phyloP scores from a whole-genome alignment of 2,797 vertebrate genomes.

The Acipenser oxyrinchus region DNA sequence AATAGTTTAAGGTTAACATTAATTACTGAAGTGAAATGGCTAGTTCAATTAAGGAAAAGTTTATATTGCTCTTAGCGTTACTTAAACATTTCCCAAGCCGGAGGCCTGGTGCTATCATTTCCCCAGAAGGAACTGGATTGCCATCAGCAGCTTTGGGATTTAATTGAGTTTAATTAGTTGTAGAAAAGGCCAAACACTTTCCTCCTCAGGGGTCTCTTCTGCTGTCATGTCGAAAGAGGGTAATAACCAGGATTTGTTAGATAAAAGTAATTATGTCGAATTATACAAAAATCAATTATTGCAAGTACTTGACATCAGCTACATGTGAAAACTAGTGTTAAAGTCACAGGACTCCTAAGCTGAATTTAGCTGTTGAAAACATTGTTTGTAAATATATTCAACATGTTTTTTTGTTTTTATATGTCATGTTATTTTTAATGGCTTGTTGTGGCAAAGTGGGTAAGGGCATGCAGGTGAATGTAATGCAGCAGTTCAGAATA shows the following conservation, averaged over 20 bases:
- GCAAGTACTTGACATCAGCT: conserved; percentile 22
- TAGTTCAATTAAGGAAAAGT: conserved; percentile 22
- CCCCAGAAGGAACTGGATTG: conserved; percentile 12
- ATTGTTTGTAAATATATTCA: too few species aligned
- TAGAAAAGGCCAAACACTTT: conserved; percentile 21
- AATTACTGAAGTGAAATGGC: conserved; percentile 19
- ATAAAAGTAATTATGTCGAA: conserved; percentile 39
- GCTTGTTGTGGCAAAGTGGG: too few species aligned
- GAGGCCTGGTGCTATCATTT: background rate
- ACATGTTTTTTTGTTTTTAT: too few species aligned
- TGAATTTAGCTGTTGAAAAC: background rate
- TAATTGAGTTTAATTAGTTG: conserved; percentile 34
- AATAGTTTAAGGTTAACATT: conserved; percentile 19
- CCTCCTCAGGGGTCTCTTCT: conserved; percentile 14
- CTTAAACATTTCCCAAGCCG: conserved; percentile 2
- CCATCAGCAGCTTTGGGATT: conserved; percentile 18
- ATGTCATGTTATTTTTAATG: too few species aligned
- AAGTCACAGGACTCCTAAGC: background rate
- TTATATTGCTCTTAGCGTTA: background rate
- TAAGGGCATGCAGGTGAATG: too few species aligned
- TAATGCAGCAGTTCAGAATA: too few species aligned
- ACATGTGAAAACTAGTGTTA: conserved; percentile 4
- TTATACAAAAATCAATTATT: conserved; percentile 38
- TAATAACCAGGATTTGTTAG: conserved; percentile 21
- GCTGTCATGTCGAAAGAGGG: conserved; percentile 18